These are phyloP conservation scores for Agriotes lineatus DNA, from an alignment of 2,888 invertebrate species.

Conservation along the genomic window DNA sequence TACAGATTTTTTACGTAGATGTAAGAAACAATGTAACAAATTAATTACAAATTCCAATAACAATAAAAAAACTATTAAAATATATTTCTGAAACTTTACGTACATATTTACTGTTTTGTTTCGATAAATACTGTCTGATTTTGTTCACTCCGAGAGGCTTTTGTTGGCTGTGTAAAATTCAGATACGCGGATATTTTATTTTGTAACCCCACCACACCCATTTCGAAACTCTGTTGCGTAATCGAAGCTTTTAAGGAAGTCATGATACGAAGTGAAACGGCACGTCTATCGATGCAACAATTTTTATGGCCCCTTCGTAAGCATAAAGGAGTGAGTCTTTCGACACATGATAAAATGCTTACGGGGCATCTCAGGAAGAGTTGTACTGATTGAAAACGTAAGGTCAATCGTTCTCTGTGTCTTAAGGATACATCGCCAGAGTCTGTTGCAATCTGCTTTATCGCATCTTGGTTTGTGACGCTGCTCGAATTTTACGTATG, in stretches of 20 bases:
- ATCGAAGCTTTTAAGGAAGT: conserved; percentile 19
- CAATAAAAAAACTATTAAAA: no score
- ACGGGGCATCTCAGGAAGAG: background rate
- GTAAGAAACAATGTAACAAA: no score
- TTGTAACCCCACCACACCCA: background rate
- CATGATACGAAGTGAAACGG: conserved; percentile 11
- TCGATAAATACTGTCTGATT: no score
- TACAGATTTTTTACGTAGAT: no score
- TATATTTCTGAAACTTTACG: no score
- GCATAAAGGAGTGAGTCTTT: conserved; percentile 14
- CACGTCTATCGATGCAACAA: conserved; percentile 22
- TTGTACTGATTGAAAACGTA: conserved; percentile 23
- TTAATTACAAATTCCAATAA: no score
- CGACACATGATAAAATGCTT: conserved; percentile 19
- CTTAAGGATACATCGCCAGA: conserved; percentile 40
- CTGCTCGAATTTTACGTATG: conserved; percentile 51
- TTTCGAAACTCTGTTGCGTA: background rate
- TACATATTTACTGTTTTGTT: no score
- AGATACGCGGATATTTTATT: no score
- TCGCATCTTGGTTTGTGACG: conserved; percentile 46
- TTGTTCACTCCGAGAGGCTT: no score
- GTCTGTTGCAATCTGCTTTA: conserved; percentile 47
- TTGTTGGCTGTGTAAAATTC: no score
- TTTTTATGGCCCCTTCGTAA: conserved; percentile 15
- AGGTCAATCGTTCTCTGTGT: conserved; percentile 37